A percentile compares a stretch with the other conserved stretches of the same genome.
Conservation (phyloP, 2,888 invertebrate genomes). For the Ptilodon capucinus region DNA sequence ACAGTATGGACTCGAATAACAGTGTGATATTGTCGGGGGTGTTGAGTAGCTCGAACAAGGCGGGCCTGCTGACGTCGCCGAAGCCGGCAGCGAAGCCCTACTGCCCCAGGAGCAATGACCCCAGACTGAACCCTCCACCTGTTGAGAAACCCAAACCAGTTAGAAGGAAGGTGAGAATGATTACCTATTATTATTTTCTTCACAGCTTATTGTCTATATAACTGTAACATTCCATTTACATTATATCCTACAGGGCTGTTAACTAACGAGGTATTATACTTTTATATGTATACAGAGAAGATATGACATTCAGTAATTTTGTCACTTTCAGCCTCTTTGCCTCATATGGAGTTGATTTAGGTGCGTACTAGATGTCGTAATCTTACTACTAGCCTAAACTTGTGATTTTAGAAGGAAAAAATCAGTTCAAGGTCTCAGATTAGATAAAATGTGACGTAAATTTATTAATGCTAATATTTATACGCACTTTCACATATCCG, state of each 20-base stretch:
- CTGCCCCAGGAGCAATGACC: constrained; percentile 58
- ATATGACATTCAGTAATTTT: no score
- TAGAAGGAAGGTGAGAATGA: constrained; percentile 73
- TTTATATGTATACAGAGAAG: no score
- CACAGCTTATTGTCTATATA: no score
- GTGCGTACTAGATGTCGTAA: no score
- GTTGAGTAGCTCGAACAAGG: constrained; percentile 56
- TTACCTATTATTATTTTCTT: not conserved
- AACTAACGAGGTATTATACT: no score
- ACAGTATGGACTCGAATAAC: constrained; percentile 78
- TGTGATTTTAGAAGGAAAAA: constrained; percentile 4
- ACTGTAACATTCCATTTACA: no score
- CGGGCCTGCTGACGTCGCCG: constrained; percentile 39
- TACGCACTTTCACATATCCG: constrained; percentile 3
- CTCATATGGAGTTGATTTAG: no score
- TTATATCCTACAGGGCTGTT: no score
- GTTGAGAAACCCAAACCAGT: constrained; percentile 76
- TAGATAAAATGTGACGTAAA: constrained; percentile 40
- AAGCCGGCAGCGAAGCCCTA: constrained; percentile 47
- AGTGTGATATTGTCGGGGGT: constrained; percentile 77
- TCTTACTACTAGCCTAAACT: not conserved
- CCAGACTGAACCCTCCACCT: constrained; percentile 73
- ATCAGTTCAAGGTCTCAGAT: constrained; percentile 44
- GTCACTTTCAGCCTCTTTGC: no score
- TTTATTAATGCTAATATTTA: constrained; percentile 6